These are phyloP conservation scores for Eleginops maclovinus DNA, from an alignment of 2,113 vertebrate genomes.

Conservation along the genomic window DNA sequence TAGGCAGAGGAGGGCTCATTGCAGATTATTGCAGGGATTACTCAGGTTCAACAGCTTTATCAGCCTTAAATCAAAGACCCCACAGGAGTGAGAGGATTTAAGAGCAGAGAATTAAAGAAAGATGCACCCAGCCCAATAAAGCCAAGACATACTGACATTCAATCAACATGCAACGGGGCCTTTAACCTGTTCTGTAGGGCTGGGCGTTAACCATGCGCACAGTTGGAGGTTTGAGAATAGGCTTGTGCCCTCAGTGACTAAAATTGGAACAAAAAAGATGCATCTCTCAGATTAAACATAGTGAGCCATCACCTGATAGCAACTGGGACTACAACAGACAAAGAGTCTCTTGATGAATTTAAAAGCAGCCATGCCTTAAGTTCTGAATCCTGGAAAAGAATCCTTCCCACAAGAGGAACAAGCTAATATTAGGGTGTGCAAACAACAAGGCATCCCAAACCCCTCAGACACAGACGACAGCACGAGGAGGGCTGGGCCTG, in stretches of 20 bases:
- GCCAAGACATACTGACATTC: constrained; percentile 15
- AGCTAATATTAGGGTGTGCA: not conserved
- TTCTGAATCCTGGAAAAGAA: not conserved
- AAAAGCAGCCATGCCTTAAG: not conserved
- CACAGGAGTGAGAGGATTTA: constrained; percentile 72
- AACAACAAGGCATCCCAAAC: constrained; percentile 22
- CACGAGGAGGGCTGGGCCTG: constrained; percentile 20
- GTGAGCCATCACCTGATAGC: not conserved
- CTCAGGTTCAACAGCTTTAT: constrained; percentile 65
- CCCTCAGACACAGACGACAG: not conserved
- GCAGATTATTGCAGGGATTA: constrained; percentile 78
- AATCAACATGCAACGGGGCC: not conserved
- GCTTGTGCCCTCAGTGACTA: not conserved
- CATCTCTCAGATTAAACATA: constrained; percentile 3
- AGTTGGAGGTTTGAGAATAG: not conserved
- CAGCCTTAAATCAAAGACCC: constrained; percentile 73
- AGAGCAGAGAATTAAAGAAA: constrained; percentile 43
- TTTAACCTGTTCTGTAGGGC: not conserved
- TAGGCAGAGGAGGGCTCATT: constrained; percentile 65
- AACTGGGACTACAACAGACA: not conserved
- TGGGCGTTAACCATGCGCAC: not conserved
- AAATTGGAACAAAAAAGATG: not conserved
- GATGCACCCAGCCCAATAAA: constrained; percentile 20
- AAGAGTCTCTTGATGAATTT: not conserved
- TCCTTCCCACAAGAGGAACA: constrained; percentile 12